These are phyloP conservation scores for Romanogobio albipinnatus DNA, from an alignment of 2,113 vertebrate genomes.

Conservation along the genomic window DNA sequence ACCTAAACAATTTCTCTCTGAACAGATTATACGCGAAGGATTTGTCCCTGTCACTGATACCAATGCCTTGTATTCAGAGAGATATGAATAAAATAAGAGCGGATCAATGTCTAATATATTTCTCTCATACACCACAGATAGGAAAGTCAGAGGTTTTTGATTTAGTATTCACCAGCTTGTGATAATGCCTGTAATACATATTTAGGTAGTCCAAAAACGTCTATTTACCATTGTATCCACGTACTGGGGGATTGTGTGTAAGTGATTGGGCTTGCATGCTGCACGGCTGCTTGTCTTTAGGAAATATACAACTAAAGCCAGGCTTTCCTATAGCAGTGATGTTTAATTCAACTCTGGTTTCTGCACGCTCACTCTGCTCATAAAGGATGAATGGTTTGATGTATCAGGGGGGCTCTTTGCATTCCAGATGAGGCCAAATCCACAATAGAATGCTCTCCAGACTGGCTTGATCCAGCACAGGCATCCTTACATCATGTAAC, in stretches of 20 bases:
- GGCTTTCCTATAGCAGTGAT: constrained; percentile 18
- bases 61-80: neutral
- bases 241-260: neutral
- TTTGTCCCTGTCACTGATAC: constrained; percentile 7
- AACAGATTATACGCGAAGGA: neutral
- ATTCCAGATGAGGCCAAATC: constrained; percentile 45
- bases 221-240: constrained; percentile 25
- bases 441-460: constrained; percentile 55
- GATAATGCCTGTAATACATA: constrained; percentile 8
- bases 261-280: neutral
- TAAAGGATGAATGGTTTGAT: constrained; percentile 64
- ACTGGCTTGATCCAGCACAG: constrained; percentile 6
- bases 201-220: neutral
- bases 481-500: constrained; percentile 4
- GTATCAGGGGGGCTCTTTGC: constrained; percentile 49
- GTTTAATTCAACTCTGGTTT: constrained; percentile 58
- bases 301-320: neutral
- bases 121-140: neutral
- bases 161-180: constrained; percentile 1
- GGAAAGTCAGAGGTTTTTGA: neutral
- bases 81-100: constrained; percentile 4
- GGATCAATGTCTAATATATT: constrained; percentile 11
- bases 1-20: neutral
- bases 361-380: constrained; percentile 55
- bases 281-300: neutral